Conservation (phyloP, 30 jellyfish, hydroid and myxozoan genomes). For the Chrysaora quinquecirrha region DNA sequence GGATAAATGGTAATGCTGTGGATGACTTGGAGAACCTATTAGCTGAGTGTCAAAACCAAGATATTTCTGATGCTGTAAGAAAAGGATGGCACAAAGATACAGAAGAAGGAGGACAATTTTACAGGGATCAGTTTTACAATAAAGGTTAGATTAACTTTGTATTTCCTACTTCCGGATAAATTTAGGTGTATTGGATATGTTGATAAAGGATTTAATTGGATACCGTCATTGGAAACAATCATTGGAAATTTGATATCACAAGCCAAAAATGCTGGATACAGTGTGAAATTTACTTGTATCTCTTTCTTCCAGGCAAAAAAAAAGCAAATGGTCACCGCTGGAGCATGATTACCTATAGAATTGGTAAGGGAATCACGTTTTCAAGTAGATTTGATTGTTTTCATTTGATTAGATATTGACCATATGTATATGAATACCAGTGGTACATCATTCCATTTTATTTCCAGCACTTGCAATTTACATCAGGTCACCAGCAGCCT, state of each 20-base stretch:
- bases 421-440: neutral
- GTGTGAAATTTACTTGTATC: neutral
- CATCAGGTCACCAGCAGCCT: conserved; percentile 59
- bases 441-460: neutral
- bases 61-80: neutral
- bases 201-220: too few species aligned
- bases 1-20: conserved; percentile 42
- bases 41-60: conserved; percentile 1
- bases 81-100: conserved; percentile 26
- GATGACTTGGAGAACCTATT: conserved; percentile 19
- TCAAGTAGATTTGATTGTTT: neutral
- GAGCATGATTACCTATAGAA: conserved; percentile 12
- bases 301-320: neutral
- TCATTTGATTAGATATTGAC: neutral
- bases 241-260: neutral
- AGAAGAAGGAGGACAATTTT: conserved; percentile 23
- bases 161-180: too few species aligned
- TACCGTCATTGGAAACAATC: too few species aligned
- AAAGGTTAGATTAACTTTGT: too few species aligned
- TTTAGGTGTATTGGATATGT: too few species aligned
- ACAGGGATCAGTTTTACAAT: conserved; percentile 40
- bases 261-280: neutral
- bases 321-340: neutral
- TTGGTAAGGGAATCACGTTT: neutral
- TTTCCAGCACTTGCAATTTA: conserved; percentile 50